Evolutionary conservation across 1,140 invertebrate genomes (phyloP).

Genomic region (Megathymus violae): DNA sequence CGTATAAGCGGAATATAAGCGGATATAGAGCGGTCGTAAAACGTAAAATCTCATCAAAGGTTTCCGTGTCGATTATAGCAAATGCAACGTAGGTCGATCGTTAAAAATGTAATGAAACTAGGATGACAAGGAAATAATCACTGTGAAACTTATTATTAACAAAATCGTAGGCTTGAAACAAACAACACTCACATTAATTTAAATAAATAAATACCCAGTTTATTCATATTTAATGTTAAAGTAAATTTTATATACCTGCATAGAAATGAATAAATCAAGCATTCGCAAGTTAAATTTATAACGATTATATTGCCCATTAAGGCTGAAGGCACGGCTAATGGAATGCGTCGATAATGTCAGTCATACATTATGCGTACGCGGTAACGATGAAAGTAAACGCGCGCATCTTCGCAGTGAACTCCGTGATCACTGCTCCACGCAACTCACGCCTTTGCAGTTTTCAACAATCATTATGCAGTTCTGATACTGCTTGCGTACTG

Average conservation of each 20-base stretch:
- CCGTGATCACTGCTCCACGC: background rate
- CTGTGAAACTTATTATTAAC: background rate
- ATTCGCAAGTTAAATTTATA: background rate
- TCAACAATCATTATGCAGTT: background rate
- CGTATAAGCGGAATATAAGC: too few species aligned
- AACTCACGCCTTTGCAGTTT: background rate
- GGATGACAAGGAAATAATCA: slow-evolving; percentile 7
- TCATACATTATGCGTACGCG: slow-evolving; percentile 44
- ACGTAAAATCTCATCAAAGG: slow-evolving; percentile 36
- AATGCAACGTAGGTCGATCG: slow-evolving; percentile 31
- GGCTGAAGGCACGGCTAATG: slow-evolving; percentile 42
- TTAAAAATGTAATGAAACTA: slow-evolving; percentile 28
- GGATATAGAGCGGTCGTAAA: slow-evolving; percentile 33
- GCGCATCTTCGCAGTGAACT: slow-evolving; percentile 34
- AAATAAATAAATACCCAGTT: background rate
- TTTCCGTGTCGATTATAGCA: slow-evolving; percentile 33
- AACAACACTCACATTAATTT: background rate
- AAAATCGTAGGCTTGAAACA: background rate
- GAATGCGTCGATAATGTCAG: slow-evolving; percentile 55
- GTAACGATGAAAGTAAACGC: slow-evolving; percentile 53
- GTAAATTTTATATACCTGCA: background rate
- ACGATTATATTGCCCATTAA: slow-evolving; percentile 3
- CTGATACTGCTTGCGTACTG: too few species aligned
- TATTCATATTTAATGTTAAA: too few species aligned
- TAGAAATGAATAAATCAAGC: background rate